Conservation (phyloP, 2,888 invertebrate species). For the Drosophila bunnanda region DNA sequence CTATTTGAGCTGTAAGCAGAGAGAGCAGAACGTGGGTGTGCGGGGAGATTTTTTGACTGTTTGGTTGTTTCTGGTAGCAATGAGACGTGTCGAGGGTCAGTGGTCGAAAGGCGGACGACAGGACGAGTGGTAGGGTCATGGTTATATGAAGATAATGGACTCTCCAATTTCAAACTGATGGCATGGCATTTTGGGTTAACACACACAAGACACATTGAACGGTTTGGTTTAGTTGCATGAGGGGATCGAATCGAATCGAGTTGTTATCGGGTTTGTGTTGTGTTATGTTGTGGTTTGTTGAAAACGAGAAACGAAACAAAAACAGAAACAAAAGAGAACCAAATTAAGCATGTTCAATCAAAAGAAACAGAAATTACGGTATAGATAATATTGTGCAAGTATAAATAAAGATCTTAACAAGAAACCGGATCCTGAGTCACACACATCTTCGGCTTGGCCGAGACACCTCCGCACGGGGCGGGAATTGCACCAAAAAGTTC, state of each 20-base stretch:
- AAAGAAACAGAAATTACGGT: conserved; percentile 45
- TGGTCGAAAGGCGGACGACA: conserved; percentile 10
- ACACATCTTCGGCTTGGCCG: conserved; percentile 30
- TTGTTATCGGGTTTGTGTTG: conserved; percentile 60
- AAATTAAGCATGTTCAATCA: conserved; percentile 76
- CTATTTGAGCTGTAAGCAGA: conserved; percentile 86
- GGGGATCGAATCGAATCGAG: conserved; percentile 65
- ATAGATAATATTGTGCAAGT: conserved; percentile 37
- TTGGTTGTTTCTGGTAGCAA: conserved; percentile 70
- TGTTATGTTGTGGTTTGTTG: conserved; percentile 43
- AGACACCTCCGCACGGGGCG: neutral
- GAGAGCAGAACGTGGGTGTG: conserved; percentile 79
- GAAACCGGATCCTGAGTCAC: conserved; percentile 31
- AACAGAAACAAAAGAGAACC: conserved; percentile 73
- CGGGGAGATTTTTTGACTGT: conserved; percentile 66
- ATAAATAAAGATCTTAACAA: conserved; percentile 29
- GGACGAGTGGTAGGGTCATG: conserved; percentile 19
- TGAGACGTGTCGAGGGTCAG: conserved; percentile 51
- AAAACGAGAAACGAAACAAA: conserved; percentile 61
- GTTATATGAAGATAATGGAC: conserved; percentile 52
- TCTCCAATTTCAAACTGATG: conserved; percentile 47
- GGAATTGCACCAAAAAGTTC: neutral
- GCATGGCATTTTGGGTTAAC: conserved; percentile 55
- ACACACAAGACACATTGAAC: conserved; percentile 55
- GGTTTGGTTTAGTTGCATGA: conserved; percentile 62